Base-by-base conservation (phyloP, 2,797 vertebrate species). In the Dendrocincla tyrannina region DNA sequence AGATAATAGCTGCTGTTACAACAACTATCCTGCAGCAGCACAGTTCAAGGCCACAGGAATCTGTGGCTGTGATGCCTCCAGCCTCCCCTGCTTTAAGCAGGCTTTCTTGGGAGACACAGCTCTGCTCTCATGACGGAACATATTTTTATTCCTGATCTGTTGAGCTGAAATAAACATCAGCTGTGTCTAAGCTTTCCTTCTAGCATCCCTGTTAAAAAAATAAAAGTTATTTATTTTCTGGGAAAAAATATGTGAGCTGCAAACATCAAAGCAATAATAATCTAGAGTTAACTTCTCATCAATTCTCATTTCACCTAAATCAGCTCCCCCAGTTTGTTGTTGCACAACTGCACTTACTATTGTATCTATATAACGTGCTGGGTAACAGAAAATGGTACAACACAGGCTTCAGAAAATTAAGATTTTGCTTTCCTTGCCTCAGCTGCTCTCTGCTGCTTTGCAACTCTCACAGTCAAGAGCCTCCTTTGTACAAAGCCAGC, bases 11-110 rank as follows among this genome's bases (percentile, higher is more conserved):
- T 67, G 25, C 41, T 37, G 10, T 70, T 93, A 85, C 67, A 87
- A 93, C 42, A 74, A 47, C 47, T 44, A 13, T 33, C 27, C 37
- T 24, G 37, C 37, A 27, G 75, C 75, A 67, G 46, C 55, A 79
- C 67, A 89, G 84, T 76, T 92, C 63, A 92, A 77, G 78, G 67
- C 35, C 56, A 76, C 14, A 41, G 41, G 2, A 85, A 82, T 67
- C 56, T 55, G 20, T 10, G 63, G 27, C 62, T 74, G 14, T 25
- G 58, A 30, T 9, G 22, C 27, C 64, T 86, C 53, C 80, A 88
- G 56, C 28, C 33, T 60, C n/a, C 63, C 17, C n/a, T 35, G 27
- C n/a, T 80, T 87, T 84, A 81, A 84, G 14, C 10, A 80, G 27
- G 25, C 32, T 64, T 82, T 62, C 41, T 13, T 16, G 13, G 27